These are phyloP conservation scores for Chymomyza costata DNA, from an alignment of 1,140 invertebrate species.

Conservation along the genomic window DNA sequence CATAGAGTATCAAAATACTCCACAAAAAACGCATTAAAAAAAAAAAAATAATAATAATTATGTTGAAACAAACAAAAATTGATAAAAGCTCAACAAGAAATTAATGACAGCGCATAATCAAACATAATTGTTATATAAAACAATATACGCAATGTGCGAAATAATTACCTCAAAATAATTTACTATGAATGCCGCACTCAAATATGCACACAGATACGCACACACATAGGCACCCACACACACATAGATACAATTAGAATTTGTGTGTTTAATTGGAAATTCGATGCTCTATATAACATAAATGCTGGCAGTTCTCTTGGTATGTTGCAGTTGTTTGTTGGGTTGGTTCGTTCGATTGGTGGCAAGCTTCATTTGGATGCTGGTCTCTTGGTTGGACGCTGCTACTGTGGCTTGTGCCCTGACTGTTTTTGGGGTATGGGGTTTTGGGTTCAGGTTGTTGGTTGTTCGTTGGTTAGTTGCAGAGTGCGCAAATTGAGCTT, in stretches of 20 bases:
- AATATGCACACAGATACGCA: constrained; percentile 23
- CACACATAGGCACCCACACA: constrained; percentile 3
- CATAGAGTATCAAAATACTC: too few species aligned
- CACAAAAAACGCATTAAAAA: background rate
- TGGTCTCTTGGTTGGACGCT: too few species aligned
- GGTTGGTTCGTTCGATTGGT: too few species aligned
- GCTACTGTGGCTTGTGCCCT: too few species aligned
- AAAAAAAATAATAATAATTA: background rate
- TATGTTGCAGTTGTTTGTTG: too few species aligned
- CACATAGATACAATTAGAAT: constrained; percentile 53
- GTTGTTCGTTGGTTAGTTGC: too few species aligned
- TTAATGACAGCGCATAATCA: constrained; percentile 9
- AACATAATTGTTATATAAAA: constrained; percentile 7
- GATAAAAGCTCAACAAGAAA: constrained; percentile 1
- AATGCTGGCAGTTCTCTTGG: constrained; percentile 15
- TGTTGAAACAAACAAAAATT: background rate
- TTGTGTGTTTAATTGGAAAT: constrained; percentile 69
- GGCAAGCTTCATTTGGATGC: too few species aligned
- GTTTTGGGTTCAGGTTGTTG: background rate
- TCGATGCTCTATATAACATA: constrained; percentile 53
- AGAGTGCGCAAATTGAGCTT: constrained; percentile 53
- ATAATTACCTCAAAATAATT: constrained; percentile 65
- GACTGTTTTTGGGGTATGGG: too few species aligned
- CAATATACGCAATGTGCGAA: constrained; percentile 12
- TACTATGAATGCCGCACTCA: constrained; percentile 35